Evolutionary conservation across 2,113 vertebrate genomes (phyloP).

Genomic region (Neopipo cinnamomea): DNA sequence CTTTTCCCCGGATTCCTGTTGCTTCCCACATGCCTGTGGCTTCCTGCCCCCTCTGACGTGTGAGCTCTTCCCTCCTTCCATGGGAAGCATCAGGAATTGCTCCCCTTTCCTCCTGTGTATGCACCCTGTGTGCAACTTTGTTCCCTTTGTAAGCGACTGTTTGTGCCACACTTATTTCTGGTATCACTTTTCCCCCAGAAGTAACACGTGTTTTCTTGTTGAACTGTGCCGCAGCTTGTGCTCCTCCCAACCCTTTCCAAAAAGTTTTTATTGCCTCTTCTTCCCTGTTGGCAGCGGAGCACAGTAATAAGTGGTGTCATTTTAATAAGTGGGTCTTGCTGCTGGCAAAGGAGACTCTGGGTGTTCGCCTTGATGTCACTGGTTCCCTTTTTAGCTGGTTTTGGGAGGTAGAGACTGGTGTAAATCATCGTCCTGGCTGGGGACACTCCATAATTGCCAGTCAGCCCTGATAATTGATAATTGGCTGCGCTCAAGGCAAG

Average conservation of each 20-base stretch:
- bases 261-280: not conserved
- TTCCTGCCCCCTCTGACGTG: not conserved
- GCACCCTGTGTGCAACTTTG: rapidly evolving
- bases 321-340: not conserved
- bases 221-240: not conserved
- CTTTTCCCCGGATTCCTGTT: not conserved
- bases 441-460: not conserved
- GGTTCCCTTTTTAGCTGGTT: not conserved
- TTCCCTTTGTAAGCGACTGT: not conserved
- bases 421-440: not conserved
- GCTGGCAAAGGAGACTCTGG: not conserved
- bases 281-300: not conserved
- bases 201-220: rapidly evolving
- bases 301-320: not conserved
- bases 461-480: not conserved
- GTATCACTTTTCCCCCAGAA: not conserved
- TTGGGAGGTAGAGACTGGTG: not conserved
- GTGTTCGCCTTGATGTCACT: not conserved
- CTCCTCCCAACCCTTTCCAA: not conserved
- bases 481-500: not conserved
- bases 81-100: not conserved
- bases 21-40: not conserved
- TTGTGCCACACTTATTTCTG: not conserved
- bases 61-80: not conserved
- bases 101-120: not conserved